Conservation (phyloP, 2,113 vertebrate species). For the Azemiops feae region DNA sequence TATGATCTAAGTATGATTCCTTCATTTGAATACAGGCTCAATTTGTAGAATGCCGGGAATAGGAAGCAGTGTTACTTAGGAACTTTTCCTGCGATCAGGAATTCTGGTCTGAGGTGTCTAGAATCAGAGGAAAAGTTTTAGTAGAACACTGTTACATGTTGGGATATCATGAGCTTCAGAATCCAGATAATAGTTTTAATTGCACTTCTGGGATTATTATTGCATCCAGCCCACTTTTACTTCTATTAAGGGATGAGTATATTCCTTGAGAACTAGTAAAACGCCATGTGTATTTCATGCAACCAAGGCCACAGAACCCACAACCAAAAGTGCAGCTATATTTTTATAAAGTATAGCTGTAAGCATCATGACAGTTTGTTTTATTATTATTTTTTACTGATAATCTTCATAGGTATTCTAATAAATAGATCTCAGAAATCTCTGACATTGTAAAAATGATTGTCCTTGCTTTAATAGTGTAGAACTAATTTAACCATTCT, state of each 20-base stretch:
- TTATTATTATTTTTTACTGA: neutral
- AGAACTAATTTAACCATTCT: conserved; percentile 1
- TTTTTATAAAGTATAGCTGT: neutral
- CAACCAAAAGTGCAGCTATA: neutral
- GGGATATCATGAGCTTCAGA: neutral
- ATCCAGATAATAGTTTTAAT: neutral
- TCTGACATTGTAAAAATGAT: neutral
- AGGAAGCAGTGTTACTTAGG: neutral
- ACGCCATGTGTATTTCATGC: neutral
- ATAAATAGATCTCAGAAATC: neutral
- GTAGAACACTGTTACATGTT: neutral
- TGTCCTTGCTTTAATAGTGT: conserved; percentile 18
- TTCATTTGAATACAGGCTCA: neutral
- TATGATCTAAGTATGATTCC: neutral
- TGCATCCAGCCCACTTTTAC: neutral
- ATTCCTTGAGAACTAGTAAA: neutral
- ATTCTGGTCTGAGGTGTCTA: neutral
- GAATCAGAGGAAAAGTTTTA: neutral
- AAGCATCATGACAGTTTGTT: neutral
- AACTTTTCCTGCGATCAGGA: neutral
- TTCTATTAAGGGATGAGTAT: neutral
- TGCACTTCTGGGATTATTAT: neutral
- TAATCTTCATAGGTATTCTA: neutral
- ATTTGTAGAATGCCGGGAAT: neutral
- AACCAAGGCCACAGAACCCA: neutral